phyloP scores from a whole-genome alignment of 2,888 invertebrate genomes.

The Diarsia brunnea region DNA sequence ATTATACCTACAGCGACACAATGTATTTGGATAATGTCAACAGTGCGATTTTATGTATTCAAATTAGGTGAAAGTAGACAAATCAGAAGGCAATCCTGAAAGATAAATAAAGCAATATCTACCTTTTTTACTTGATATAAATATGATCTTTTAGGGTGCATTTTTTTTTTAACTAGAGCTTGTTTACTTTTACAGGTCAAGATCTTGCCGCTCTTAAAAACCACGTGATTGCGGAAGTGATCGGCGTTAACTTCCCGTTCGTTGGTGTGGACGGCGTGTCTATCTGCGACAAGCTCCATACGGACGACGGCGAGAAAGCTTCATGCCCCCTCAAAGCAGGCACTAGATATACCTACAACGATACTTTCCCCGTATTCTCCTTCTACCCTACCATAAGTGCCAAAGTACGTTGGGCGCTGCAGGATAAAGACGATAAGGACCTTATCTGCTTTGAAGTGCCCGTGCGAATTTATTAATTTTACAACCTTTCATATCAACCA shows the following conservation, averaged over 20 bases:
- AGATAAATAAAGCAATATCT: neutral
- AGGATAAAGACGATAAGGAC: conserved; percentile 74
- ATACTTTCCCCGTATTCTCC: conserved; percentile 89
- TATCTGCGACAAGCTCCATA: conserved; percentile 92
- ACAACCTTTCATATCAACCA: neutral
- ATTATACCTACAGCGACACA: neutral
- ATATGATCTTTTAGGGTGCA: too few species aligned
- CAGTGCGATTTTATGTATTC: neutral
- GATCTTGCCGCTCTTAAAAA: conserved; percentile 91
- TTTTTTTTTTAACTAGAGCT: too few species aligned
- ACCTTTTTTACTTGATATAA: neutral
- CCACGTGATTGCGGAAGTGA: conserved; percentile 91
- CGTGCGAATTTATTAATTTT: conserved; percentile 88
- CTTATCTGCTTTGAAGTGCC: conserved; percentile 93
- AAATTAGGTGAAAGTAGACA: neutral
- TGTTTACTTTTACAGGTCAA: conserved; percentile 82
- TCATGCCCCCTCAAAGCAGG: conserved; percentile 93
- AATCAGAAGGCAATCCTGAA: neutral
- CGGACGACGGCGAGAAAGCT: conserved; percentile 90
- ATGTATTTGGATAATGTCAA: neutral
- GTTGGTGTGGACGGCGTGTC: conserved; percentile 93
- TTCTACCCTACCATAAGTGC: conserved; percentile 89
- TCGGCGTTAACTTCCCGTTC: conserved; percentile 93
- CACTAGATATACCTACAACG: conserved; percentile 93
- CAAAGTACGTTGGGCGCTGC: conserved; percentile 92